A percentile compares a stretch with the other conserved stretches of the same genome.
These are phyloP conservation scores for Gobius niger DNA, from an alignment of 2,113 vertebrate species.

Conservation along the genomic window DNA sequence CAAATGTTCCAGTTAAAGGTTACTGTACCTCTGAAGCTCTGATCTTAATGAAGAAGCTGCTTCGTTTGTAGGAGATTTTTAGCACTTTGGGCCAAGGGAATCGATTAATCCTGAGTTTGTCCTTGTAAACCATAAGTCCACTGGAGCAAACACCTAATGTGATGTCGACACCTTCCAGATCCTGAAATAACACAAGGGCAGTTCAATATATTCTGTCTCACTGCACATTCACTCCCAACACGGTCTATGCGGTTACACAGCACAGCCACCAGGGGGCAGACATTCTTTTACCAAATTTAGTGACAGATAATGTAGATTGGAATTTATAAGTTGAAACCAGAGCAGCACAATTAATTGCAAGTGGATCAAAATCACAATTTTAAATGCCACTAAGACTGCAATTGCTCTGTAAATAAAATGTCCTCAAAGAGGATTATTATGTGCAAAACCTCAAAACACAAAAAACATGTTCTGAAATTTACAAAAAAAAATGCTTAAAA, in stretches of 20 bases:
- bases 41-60: constrained; percentile 96
- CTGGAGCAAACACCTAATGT: constrained; percentile 93
- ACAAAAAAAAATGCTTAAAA: no score
- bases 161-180: constrained; percentile 92
- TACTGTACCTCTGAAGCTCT: constrained; percentile 86
- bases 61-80: constrained; percentile 96
- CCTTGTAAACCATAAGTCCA: constrained; percentile 94
- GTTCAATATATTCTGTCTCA: not conserved
- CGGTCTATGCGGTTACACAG: constrained; percentile 25
- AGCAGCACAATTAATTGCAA: no score
- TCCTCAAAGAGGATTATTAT: no score
- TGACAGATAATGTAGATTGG: not conserved
- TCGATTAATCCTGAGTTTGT: constrained; percentile 92
- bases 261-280: constrained; percentile 41
- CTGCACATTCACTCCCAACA: not conserved
- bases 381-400: no score
- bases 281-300: not conserved
- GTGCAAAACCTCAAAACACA: no score
- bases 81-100: constrained; percentile 97
- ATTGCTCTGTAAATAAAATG: no score
- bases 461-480: no score
- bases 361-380: no score
- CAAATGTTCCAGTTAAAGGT: not conserved
- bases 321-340: not conserved
- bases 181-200: constrained; percentile 70